These are phyloP conservation scores for Diabrotica undecimpunctata DNA, from an alignment of 1,140 invertebrate genomes.

Conservation along the genomic window DNA sequence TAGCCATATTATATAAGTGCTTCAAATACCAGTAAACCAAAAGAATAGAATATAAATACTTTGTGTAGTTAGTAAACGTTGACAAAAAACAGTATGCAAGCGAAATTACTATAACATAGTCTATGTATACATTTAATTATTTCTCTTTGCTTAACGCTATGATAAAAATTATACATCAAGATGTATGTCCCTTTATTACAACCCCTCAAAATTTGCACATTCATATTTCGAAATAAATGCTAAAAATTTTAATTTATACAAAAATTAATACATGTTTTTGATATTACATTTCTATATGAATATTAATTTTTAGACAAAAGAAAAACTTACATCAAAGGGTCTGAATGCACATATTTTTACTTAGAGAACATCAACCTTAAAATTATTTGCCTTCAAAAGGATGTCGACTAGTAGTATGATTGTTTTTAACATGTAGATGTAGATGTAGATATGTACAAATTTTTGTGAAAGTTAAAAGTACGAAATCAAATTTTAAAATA, in stretches of 20 bases:
- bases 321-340: no score
- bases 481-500: background rate
- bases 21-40: no score
- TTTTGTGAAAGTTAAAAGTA: slow-evolving; percentile 4
- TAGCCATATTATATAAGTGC: no score
- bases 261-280: background rate
- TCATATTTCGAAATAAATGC: background rate
- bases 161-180: slow-evolving; percentile 10
- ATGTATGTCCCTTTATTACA: slow-evolving; percentile 16
- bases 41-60: no score
- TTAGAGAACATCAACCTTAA: background rate
- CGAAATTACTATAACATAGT: background rate
- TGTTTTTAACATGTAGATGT: slow-evolving; percentile 20
- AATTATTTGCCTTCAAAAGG: slow-evolving; percentile 8
- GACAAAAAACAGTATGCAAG: background rate
- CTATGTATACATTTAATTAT: background rate
- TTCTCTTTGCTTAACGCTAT: background rate
- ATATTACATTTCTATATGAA: background rate
- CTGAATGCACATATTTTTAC: slow-evolving; percentile 3
- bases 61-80: no score
- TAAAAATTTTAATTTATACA: background rate
- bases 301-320: no score
- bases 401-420: slow-evolving; percentile 23
- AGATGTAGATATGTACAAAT: slow-evolving; percentile 23
- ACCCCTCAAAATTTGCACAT: background rate